phyloP scores from a whole-genome alignment of 2,113 vertebrate genomes.

The Anoura caudifer region DNA sequence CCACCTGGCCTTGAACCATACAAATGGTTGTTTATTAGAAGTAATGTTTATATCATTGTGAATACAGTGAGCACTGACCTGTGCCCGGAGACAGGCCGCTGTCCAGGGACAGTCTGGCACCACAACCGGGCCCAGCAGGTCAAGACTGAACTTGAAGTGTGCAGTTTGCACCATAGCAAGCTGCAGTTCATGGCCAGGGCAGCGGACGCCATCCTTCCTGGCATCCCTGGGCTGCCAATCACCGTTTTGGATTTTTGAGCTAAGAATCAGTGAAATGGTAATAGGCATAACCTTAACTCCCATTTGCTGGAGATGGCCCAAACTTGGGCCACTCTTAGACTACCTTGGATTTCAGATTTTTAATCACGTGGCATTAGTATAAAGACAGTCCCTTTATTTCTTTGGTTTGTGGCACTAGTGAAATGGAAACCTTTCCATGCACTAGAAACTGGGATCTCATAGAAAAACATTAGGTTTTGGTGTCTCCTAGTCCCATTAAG shows the following conservation, averaged over 20 bases:
- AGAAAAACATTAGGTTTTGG: not conserved
- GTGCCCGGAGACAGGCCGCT: not conserved
- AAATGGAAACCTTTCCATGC: not conserved
- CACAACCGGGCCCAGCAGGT: not conserved
- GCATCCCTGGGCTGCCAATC: not conserved
- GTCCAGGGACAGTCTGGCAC: not conserved
- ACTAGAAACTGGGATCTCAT: not conserved
- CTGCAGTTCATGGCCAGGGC: not conserved
- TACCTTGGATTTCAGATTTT: not conserved
- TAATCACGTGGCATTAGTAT: not conserved
- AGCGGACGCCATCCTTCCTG: too few species aligned
- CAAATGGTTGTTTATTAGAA: not conserved
- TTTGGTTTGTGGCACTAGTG: not conserved
- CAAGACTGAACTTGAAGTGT: not conserved
- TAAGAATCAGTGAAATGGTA: not conserved
- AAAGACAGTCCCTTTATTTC: not conserved
- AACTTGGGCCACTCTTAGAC: not conserved
- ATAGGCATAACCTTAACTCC: not conserved
- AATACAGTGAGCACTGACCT: not conserved
- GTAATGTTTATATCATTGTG: not conserved
- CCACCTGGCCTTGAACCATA: not conserved
- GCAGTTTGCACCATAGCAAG: not conserved
- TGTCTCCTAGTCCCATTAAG: not conserved
- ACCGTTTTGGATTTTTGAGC: not conserved
- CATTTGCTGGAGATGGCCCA: not conserved